These are phyloP conservation scores for Hassar affinis DNA, from an alignment of 2,113 vertebrate species.

Conservation along the genomic window DNA sequence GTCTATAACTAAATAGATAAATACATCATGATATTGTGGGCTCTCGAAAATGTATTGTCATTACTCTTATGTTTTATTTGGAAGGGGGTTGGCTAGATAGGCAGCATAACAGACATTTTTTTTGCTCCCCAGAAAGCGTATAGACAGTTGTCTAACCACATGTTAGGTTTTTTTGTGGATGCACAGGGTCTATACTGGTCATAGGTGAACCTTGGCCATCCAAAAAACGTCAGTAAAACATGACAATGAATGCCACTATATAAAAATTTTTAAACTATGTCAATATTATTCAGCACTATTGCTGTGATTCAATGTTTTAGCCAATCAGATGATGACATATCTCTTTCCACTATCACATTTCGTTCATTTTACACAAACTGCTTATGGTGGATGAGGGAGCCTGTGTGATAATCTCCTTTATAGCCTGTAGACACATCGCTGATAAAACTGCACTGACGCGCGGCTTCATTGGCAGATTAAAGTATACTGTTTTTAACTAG, in stretches of 20 bases:
- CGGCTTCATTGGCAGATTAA: not conserved
- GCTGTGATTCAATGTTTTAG: not conserved
- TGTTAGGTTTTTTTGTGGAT: not conserved
- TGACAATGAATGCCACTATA: not conserved
- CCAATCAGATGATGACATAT: not conserved
- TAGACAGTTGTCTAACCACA: not conserved
- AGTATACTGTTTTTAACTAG: not conserved
- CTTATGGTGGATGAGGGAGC: not conserved
- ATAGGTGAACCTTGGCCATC: not conserved
- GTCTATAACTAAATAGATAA: not conserved
- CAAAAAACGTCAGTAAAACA: not conserved
- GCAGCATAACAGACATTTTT: not conserved
- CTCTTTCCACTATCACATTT: not conserved
- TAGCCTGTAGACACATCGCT: not conserved
- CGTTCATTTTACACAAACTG: not conserved
- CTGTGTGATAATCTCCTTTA: not conserved
- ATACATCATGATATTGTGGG: not conserved
- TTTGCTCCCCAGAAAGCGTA: not conserved
- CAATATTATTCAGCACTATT: not conserved
- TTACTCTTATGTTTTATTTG: not conserved
- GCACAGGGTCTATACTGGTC: too few relatives aligned
- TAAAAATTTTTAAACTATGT: not conserved
- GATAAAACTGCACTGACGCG: not conserved
- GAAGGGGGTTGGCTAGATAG: not conserved
- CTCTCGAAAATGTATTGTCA: not conserved